phyloP scores from a whole-genome alignment of 2,888 invertebrate species.

The Volucella zonaria region DNA sequence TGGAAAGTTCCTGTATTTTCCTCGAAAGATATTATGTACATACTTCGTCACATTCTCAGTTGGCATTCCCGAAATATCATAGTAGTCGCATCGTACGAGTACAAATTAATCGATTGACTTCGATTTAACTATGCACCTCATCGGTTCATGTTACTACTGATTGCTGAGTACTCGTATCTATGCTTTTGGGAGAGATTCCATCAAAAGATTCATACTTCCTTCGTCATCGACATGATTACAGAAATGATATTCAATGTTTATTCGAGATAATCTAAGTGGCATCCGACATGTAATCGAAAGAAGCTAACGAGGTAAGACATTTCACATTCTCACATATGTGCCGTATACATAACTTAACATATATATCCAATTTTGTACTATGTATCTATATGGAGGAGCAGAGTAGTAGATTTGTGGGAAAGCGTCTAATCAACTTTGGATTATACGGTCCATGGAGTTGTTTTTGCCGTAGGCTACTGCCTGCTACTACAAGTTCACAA shows the following conservation, averaged over 20 bases:
- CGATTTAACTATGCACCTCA: slow-evolving; percentile 28
- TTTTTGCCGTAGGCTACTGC: slow-evolving; percentile 6
- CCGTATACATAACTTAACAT: not conserved
- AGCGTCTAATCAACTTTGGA: slow-evolving; percentile 26
- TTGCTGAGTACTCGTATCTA: not conserved
- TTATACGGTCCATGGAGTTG: not conserved
- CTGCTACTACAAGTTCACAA: too few species aligned
- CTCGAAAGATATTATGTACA: too few species aligned
- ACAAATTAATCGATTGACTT: slow-evolving; percentile 66
- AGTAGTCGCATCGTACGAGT: not conserved
- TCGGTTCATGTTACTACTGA: slow-evolving; percentile 3
- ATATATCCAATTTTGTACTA: slow-evolving; percentile 13
- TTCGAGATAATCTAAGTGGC: slow-evolving; percentile 16
- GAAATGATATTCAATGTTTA: slow-evolving; percentile 30
- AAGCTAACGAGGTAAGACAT: not conserved
- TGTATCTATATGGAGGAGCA: not conserved
- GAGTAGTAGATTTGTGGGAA: slow-evolving; percentile 10
- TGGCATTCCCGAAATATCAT: too few species aligned
- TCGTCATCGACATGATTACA: not conserved
- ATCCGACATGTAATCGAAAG: not conserved
- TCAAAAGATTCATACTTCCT: not conserved
- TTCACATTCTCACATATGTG: too few species aligned
- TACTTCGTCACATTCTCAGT: too few species aligned
- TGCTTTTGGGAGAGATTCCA: not conserved
- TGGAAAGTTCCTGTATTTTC: slow-evolving; percentile 5